These are phyloP conservation scores for Caenorhabditis auriculariae DNA, from an alignment of 2,888 invertebrate species.

Conservation along the genomic window DNA sequence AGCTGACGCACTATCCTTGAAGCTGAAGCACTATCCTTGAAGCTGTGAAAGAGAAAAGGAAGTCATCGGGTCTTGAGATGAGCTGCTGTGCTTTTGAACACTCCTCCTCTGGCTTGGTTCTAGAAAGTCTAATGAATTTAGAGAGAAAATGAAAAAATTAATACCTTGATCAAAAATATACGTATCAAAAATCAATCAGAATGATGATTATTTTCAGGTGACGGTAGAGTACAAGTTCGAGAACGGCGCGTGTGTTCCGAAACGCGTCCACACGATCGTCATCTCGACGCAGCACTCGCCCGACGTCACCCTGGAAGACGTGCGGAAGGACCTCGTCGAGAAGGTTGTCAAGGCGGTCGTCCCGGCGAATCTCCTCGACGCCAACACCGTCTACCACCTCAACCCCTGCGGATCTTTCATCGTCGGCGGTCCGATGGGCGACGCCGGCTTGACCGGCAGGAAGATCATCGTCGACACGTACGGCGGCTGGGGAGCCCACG, in stretches of 20 bases:
- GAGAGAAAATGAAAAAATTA: no score
- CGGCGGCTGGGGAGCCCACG: slow-evolving; percentile 80
- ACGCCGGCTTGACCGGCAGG: slow-evolving; percentile 76
- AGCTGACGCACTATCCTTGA: no score
- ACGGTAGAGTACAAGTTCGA: slow-evolving; percentile 91
- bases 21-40: no score
- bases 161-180: no score
- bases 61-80: no score
- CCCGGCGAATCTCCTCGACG: slow-evolving; percentile 86
- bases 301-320: slow-evolving; percentile 72
- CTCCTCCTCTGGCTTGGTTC: slow-evolving; percentile 20
- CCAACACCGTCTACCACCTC: slow-evolving; percentile 87
- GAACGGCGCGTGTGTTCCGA: slow-evolving; percentile 88
- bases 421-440: slow-evolving; percentile 81
- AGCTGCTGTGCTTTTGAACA: not conserved
- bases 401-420: slow-evolving; percentile 95
- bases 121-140: no score
- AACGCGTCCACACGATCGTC: slow-evolving; percentile 93
- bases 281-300: slow-evolving; percentile 97
- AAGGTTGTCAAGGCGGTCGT: slow-evolving; percentile 76
- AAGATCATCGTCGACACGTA: slow-evolving; percentile 99
- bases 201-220: slow-evolving; percentile 76
- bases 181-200: not conserved
- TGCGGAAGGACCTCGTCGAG: slow-evolving; percentile 71
- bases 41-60: no score